These are phyloP conservation scores for Epizoanthus stellaris DNA, from an alignment of 92 coral and sea anemone species.

Conservation along the genomic window DNA sequence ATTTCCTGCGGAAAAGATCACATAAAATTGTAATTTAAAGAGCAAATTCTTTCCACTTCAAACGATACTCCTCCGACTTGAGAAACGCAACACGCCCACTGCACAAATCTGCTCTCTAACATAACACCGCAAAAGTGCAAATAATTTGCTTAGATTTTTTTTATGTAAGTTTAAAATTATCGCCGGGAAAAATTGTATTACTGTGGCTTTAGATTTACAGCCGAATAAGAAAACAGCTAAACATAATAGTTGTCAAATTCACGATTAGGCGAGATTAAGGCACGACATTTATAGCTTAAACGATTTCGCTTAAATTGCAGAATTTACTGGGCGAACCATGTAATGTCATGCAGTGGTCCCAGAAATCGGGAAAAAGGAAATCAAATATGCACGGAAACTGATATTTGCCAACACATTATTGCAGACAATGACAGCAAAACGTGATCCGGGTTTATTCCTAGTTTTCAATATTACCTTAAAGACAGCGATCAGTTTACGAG, in stretches of 20 bases:
- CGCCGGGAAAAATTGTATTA: neutral
- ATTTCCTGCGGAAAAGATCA: slow-evolving; percentile 35
- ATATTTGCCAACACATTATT: neutral
- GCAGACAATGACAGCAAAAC: neutral
- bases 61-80: slow-evolving; percentile 2
- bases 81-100: neutral
- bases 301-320: slow-evolving; percentile 1
- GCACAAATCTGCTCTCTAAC: neutral
- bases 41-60: slow-evolving; percentile 17
- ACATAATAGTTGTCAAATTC: neutral
- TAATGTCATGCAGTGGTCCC: slow-evolving; percentile 3
- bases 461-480: too few species aligned
- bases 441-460: neutral
- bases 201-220: neutral
- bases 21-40: slow-evolving; percentile 17
- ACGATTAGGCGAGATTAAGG: slow-evolving; percentile 1
- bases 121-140: neutral
- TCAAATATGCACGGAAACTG: slow-evolving; percentile 8
- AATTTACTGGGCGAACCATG: neutral
- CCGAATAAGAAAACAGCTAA: neutral
- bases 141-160: neutral
- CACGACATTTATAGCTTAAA: slow-evolving; percentile 4
- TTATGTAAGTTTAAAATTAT: slow-evolving; percentile 9
- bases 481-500: too few species aligned
- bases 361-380: neutral